Evolutionary conservation across 2,113 vertebrate genomes (phyloP).

Genomic region (Tachycineta bicolor): DNA sequence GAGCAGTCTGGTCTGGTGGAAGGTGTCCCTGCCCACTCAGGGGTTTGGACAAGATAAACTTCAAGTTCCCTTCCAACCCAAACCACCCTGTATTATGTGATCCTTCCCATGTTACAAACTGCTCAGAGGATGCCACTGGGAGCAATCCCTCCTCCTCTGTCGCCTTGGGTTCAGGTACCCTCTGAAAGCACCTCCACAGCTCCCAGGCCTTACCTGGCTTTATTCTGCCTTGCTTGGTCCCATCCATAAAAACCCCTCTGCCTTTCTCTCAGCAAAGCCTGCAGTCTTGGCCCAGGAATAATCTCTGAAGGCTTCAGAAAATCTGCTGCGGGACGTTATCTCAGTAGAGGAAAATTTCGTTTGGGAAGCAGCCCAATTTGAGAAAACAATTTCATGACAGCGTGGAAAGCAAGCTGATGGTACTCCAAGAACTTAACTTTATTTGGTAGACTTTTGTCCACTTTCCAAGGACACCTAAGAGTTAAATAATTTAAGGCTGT

Average conservation of each 20-base stretch:
- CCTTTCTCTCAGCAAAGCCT: neutral
- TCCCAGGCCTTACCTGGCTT: neutral
- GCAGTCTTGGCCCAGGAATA: neutral
- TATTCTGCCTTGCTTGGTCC: neutral
- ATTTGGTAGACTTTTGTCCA: neutral
- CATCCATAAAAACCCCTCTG: neutral
- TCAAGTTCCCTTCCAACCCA: neutral
- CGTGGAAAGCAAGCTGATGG: neutral
- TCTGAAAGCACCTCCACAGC: neutral
- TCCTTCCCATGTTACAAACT: neutral
- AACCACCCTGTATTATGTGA: neutral
- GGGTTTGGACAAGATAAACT: neutral
- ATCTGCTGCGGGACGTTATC: neutral
- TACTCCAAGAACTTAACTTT: constrained; percentile 6
- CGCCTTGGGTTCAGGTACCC: accelerated
- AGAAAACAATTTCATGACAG: constrained; percentile 35
- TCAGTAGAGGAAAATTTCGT: neutral
- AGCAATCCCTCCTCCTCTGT: neutral
- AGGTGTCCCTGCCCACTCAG: accelerated
- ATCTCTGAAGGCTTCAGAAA: neutral
- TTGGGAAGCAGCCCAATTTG: constrained; percentile 1
- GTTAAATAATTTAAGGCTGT: neutral
- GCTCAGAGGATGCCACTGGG: neutral
- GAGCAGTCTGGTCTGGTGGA: neutral
- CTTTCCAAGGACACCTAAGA: neutral